phyloP scores from a whole-genome alignment of 2,113 vertebrate genomes.

The Tichodroma muraria region DNA sequence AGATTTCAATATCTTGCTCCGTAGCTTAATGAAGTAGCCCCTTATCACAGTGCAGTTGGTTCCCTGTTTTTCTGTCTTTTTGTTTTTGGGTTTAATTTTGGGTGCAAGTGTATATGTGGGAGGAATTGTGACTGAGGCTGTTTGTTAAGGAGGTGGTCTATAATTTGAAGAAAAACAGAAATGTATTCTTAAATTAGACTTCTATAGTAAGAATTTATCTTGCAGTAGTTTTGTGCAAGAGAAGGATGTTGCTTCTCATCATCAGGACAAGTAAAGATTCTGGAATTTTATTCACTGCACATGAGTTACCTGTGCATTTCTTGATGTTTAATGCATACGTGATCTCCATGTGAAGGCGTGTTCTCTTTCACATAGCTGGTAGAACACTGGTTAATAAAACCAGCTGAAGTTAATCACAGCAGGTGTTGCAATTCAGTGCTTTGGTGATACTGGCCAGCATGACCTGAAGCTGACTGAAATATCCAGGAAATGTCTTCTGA shows the following conservation, averaged over 20 bases:
- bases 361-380: neutral
- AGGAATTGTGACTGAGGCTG: neutral
- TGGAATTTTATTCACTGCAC: neutral
- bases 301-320: neutral
- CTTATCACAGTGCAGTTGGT: neutral
- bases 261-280: neutral
- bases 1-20: neutral
- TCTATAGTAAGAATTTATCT: neutral
- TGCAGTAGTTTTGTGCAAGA: neutral
- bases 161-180: neutral
- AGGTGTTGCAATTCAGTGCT: neutral
- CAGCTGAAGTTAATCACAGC: neutral
- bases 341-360: neutral
- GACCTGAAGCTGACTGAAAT: neutral
- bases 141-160: neutral
- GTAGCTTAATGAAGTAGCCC: neutral
- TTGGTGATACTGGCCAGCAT: neutral
- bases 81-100: constrained; percentile 5
- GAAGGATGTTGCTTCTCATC: neutral
- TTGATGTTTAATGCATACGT: neutral
- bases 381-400: neutral
- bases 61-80: neutral
- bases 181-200: neutral
- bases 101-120: neutral
- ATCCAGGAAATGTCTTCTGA: neutral